Evolutionary conservation across 2,888 invertebrate species (phyloP).

Genomic region (Lissonota sp.): DNA sequence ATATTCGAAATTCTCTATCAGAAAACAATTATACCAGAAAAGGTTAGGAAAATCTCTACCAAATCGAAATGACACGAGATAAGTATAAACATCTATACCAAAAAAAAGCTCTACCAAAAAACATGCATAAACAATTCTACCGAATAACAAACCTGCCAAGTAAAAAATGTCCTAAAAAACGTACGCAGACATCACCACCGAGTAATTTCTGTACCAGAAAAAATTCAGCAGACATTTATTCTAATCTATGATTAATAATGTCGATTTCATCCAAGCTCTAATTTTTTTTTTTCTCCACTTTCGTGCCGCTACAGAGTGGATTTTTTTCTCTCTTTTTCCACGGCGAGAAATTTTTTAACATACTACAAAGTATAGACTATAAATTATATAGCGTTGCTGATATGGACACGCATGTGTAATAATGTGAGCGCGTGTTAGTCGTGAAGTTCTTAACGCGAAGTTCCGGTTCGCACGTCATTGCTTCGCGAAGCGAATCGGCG

Average conservation of each 20-base stretch:
- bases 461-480: conserved; percentile 45
- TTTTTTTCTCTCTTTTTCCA: conserved; percentile 10
- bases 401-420: not conserved
- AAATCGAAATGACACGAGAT: too few relatives aligned
- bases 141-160: too few relatives aligned
- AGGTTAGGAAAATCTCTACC: too few relatives aligned
- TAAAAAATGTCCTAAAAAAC: too few relatives aligned
- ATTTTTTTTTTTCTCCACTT: conserved; percentile 1
- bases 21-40: too few relatives aligned
- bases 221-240: too few relatives aligned
- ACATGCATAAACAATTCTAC: too few relatives aligned
- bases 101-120: too few relatives aligned
- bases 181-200: too few relatives aligned
- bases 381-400: not conserved
- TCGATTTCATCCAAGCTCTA: not conserved
- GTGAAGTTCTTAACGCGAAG: conserved; percentile 8
- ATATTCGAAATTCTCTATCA: too few relatives aligned
- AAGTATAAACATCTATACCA: too few relatives aligned
- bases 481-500: conserved; percentile 42
- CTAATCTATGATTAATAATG: conserved; percentile 31
- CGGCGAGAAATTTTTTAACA: conserved; percentile 29
- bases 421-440: not conserved
- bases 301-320: not conserved
- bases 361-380: conserved; percentile 27
- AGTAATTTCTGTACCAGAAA: too few relatives aligned